A percentile compares a stretch with the other conserved stretches of the same genome.
Conservation (phyloP, 2,888 invertebrate genomes). For the Gasteruption jaculator region DNA sequence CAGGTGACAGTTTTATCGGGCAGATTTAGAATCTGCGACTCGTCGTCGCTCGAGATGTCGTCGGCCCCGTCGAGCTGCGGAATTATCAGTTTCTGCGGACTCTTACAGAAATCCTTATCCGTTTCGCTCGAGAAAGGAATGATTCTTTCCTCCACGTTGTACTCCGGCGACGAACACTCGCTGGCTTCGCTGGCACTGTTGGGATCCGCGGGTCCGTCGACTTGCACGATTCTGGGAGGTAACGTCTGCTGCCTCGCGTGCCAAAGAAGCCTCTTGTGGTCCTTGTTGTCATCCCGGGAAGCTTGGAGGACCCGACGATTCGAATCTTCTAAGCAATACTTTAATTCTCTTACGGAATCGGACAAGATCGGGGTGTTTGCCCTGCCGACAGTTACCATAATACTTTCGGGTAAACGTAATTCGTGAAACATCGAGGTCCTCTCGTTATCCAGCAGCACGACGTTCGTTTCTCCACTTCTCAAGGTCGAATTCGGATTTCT, state of each 20-base stretch:
- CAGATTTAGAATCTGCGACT: conserved; percentile 23
- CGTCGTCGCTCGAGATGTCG: conserved; percentile 58
- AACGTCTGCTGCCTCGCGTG: conserved; percentile 49
- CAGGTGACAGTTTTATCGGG: conserved; percentile 66
- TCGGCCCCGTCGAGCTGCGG: conserved; percentile 69
- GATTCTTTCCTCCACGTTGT: conserved; percentile 38
- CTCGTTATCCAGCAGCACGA: conserved; percentile 39
- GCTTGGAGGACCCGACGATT: conserved; percentile 29
- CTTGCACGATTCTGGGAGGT: conserved; percentile 56
- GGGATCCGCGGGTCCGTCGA: conserved; percentile 57
- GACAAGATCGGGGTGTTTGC: conserved; percentile 36
- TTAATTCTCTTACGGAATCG: conserved; percentile 40
- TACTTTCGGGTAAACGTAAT: conserved; percentile 52
- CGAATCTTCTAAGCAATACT: conserved; percentile 38
- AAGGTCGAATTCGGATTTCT: conserved; percentile 32
- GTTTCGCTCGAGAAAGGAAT: conserved; percentile 41
- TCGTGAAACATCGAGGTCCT: conserved; percentile 44
- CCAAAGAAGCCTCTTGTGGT: conserved; percentile 49
- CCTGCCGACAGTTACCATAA: conserved; percentile 48
- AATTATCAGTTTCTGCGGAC: conserved; percentile 48
- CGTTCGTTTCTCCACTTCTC: conserved; percentile 36
- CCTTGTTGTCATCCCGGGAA: conserved; percentile 43
- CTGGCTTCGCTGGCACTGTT: conserved; percentile 52
- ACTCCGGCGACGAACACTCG: conserved; percentile 51
- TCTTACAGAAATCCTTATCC: conserved; percentile 49